Base-by-base conservation (phyloP, 2,113 vertebrate species). In the Chlamydotis undulata region DNA sequence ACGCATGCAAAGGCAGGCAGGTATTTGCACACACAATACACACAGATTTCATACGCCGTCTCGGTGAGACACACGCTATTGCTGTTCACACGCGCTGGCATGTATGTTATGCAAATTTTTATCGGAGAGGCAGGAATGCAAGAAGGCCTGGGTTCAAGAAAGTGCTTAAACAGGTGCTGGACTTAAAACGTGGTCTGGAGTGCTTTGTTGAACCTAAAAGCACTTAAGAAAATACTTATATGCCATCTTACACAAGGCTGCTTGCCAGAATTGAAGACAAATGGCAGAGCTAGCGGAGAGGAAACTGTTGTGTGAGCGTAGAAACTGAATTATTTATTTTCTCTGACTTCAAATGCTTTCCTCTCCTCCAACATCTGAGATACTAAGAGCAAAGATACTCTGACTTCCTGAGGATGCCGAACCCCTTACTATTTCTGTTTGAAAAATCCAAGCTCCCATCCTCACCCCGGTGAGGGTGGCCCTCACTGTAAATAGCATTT, bases 311-410 rank as follows among this genome's bases (percentile, higher is more conserved):
- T 71, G 93, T 86, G 89, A 49, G 77, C 59, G 77, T 33, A 69
- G 74, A 59, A 61, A 17, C 69, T 81, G 83, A 83, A 84, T 91
- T 83, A 87, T 95, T 91, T 93, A 77, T 93, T 87, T 76, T 68
- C 37, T 23, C 68, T 68, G 85, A 71, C 85, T 91, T 92, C 85
- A 87, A 80, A 93, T 68, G 82, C 68, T 79, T 83, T 81, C 85
- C 89, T 53, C 56, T 43, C 61, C 60, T 84, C 50, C 55, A n/a
- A 45, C 52, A 52, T 49, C 83, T 68, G 69, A 81, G 74, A 19
- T 55, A 7, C 80, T 19, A 50, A 21, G 10, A 93, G 76, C 77
- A 87, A 41, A 71, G 78, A 52, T 35, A 14, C 57, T 50, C 56
- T 1, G 71, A 12, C 56, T 87, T 95, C 88, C 91, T 67, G 93